These are phyloP conservation scores for Heterodera filipjevi DNA, from an alignment of 2,888 invertebrate genomes.

Conservation along the genomic window DNA sequence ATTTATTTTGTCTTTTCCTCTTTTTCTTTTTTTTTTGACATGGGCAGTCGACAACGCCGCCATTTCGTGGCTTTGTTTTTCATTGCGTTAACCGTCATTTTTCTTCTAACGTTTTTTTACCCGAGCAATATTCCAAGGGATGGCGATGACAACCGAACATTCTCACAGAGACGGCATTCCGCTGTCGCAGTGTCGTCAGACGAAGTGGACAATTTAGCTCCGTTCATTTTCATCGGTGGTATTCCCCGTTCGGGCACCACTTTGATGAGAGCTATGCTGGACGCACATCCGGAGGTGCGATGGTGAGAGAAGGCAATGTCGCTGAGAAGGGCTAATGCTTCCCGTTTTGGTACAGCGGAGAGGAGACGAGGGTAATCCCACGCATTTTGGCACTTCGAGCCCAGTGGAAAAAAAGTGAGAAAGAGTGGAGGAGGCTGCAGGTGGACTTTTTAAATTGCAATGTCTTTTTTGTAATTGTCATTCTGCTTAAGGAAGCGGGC, in stretches of 20 bases:
- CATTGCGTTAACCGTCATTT: background rate
- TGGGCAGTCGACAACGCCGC: background rate
- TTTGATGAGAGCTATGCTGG: conserved; percentile 93
- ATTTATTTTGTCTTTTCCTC: background rate
- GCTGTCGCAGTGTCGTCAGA: background rate
- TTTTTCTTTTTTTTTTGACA: background rate
- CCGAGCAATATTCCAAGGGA: background rate
- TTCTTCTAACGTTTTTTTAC: background rate
- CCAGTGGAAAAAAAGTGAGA: conserved; percentile 92
- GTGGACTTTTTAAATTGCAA: background rate
- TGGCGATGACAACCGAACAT: background rate
- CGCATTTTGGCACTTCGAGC: conserved; percentile 90
- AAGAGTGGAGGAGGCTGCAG: conserved; percentile 73
- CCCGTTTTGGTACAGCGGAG: conserved; percentile 49
- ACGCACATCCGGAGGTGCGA: conserved; percentile 90
- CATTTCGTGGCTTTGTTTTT: background rate
- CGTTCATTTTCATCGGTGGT: conserved; percentile 79
- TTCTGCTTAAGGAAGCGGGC: conserved; percentile 82
- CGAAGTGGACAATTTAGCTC: background rate
- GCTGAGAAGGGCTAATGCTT: background rate
- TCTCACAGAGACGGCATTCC: background rate
- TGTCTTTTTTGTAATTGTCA: background rate
- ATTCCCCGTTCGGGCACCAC: conserved; percentile 96
- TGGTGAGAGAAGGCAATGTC: conserved; percentile 39
- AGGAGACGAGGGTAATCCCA: conserved; percentile 81